Evolutionary conservation across 2,888 invertebrate species (phyloP), one percentile per base, ranked within the genome.

Genomic region (Patella caerulea): DNA sequence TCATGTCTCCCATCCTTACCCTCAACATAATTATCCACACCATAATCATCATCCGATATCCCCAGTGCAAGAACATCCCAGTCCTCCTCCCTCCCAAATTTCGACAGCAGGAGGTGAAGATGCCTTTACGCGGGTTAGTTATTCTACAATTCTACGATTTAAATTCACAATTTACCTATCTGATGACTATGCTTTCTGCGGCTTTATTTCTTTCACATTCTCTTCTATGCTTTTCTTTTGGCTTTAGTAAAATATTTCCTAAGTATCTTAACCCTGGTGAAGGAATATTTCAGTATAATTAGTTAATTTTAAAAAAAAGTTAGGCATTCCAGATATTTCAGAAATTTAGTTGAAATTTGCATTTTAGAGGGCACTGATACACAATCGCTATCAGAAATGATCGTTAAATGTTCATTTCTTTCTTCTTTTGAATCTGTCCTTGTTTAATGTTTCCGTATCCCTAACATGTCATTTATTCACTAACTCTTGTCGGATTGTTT

Each of bases 51-150:
- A 14, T 76, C 52, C 72, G 76, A 72, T 19, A n/a, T 74, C 73
- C 70, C 69, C 78, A 71, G 14, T 59, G 17, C 53, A 74, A 29
- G 29, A 53, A 54, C 19, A 71, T 34, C 29, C 72, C 71, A 17
- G 17, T 34, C 34, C 72, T 54, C 24, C 74, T 24, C 29, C 74
- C 45, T 54, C 71, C 34, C 81, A 65, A 76, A 71, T 71, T 78
- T 73, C 55, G 75, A 78, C 56, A 71, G 78, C 80, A 24, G 77
- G 77, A 54, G 72, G 82, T 59, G 88, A 88, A 79, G 89, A 89
- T 84, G 88, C 88, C 78, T 89, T 90, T 81, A 87, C 89, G 76
- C 85, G 89, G 89, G 90, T 90, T 85, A 87, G 90, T 89, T 71
- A 79, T 72, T 24, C 24, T n/a, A 19, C 45, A 9, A 45, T 45